Evolutionary conservation across 2,888 invertebrate species (phyloP).

Genomic region (Drosophila lacicola): DNA sequence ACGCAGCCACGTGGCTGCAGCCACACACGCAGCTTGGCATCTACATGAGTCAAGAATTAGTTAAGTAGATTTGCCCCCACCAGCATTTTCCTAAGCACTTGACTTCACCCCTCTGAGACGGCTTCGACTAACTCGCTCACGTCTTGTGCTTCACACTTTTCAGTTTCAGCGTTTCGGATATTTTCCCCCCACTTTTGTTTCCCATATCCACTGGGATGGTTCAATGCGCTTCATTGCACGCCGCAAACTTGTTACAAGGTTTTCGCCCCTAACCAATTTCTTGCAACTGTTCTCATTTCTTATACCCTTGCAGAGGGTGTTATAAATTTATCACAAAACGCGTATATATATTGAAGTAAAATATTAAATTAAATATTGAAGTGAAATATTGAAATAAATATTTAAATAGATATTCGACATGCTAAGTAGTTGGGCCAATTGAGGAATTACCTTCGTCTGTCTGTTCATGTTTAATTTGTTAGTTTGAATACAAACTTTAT

Average conservation of each 20-base stretch:
- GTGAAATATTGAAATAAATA: too few relatives aligned
- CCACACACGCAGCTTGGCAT: conserved; percentile 16
- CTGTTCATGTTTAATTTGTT: too few relatives aligned
- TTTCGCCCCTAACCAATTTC: conserved; percentile 31
- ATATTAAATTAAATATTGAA: too few relatives aligned
- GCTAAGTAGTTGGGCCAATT: too few relatives aligned
- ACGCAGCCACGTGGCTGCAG: conserved; percentile 69
- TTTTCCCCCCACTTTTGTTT: conserved; percentile 4
- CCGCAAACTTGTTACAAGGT: conserved; percentile 44
- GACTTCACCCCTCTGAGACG: conserved; percentile 15
- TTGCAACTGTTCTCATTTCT: conserved; percentile 30
- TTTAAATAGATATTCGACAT: too few relatives aligned
- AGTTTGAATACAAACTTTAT: too few relatives aligned
- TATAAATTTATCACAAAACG: neutral
- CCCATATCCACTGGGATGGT: conserved; percentile 31
- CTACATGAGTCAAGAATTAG: conserved; percentile 22
- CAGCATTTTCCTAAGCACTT: conserved; percentile 19
- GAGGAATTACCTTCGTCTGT: too few relatives aligned
- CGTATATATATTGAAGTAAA: neutral
- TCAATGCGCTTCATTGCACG: conserved; percentile 58
- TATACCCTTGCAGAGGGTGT: conserved; percentile 1
- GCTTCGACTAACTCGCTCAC: conserved; percentile 16
- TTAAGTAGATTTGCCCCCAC: conserved; percentile 32
- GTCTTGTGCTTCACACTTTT: conserved; percentile 40
- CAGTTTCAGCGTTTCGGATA: neutral